Percentiles rank a stretch among this genome's conserved stretches.
phyloP scores from a whole-genome alignment of 2,888 invertebrate species.

The Maniola hyperantus region DNA sequence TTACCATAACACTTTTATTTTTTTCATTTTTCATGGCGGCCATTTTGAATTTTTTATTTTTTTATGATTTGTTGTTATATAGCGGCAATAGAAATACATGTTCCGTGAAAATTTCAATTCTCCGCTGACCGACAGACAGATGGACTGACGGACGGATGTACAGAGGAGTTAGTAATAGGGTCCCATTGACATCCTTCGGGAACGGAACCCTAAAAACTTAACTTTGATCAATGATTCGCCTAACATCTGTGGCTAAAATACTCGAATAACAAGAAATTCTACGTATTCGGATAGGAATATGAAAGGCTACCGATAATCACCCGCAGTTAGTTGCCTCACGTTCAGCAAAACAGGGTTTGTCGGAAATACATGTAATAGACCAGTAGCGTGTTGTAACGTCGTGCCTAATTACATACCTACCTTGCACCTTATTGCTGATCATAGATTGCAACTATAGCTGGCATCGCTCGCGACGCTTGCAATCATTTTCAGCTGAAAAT shows the following conservation, averaged over 20 bases:
- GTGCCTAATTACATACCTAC: slow-evolving; percentile 26
- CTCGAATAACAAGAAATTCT: neutral
- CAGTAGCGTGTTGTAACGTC: slow-evolving; percentile 30
- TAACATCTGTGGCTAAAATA: neutral
- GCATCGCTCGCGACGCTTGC: neutral
- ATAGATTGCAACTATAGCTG: neutral
- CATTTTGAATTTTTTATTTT: too few relatives aligned
- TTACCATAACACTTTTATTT: too few relatives aligned
- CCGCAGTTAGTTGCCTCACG: slow-evolving; percentile 14
- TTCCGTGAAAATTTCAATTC: too few relatives aligned
- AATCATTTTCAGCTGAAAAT: too few relatives aligned
- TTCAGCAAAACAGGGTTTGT: slow-evolving; percentile 27
- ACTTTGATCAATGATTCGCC: neutral
- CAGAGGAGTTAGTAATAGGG: too few relatives aligned
- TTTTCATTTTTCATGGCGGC: too few relatives aligned
- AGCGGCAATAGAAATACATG: too few relatives aligned
- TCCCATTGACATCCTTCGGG: too few relatives aligned
- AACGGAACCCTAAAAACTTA: too few relatives aligned
- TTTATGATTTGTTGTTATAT: too few relatives aligned
- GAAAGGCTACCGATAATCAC: slow-evolving; percentile 7
- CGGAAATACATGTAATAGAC: slow-evolving; percentile 35
- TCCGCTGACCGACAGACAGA: too few relatives aligned
- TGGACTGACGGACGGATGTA: too few relatives aligned
- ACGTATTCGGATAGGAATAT: slow-evolving; percentile 12
- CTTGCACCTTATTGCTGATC: slow-evolving; percentile 17